A percentile compares a stretch with the other conserved stretches of the same genome.
Evolutionary conservation across 2,888 invertebrate species (phyloP).

Genomic region (Beris chalybata): DNA sequence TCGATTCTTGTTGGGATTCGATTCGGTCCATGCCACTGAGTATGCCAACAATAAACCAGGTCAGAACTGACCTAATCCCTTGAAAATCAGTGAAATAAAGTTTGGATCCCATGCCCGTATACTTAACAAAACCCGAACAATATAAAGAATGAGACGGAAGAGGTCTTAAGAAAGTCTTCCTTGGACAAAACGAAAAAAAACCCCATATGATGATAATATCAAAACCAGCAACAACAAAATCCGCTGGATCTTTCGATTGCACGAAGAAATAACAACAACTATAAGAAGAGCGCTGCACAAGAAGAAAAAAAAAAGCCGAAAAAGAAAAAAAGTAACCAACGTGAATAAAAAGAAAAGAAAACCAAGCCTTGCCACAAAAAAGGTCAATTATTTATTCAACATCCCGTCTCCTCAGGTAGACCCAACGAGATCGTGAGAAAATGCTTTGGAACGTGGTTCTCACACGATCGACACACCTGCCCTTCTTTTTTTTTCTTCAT

Average conservation of each 20-base stretch:
- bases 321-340: constrained; percentile 16
- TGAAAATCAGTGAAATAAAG: constrained; percentile 18
- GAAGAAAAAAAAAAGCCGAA: constrained; percentile 10
- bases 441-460: constrained; percentile 58
- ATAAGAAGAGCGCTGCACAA: not conserved
- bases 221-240: constrained; percentile 17
- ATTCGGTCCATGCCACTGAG: constrained; percentile 4
- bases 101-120: constrained; percentile 17
- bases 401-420: constrained; percentile 37
- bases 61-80: constrained; percentile 32
- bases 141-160: constrained; percentile 11
- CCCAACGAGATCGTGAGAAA: constrained; percentile 54
- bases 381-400: constrained; percentile 40
- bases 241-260: constrained; percentile 28
- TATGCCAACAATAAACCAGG: constrained; percentile 18
- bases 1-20: too few species aligned
- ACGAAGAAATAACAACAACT: constrained; percentile 27
- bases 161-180: constrained; percentile 27
- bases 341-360: constrained; percentile 17
- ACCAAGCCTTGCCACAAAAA: constrained; percentile 34
- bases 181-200: constrained; percentile 17
- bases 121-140: too few species aligned
- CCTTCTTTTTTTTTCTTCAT: constrained; percentile 42
- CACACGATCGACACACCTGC: constrained; percentile 59
- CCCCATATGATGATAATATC: constrained; percentile 8